Percentiles rank a stretch among this genome's conserved stretches.
Evolutionary conservation across 2,797 vertebrate species (phyloP).

Genomic region (Siniperca obscura): DNA sequence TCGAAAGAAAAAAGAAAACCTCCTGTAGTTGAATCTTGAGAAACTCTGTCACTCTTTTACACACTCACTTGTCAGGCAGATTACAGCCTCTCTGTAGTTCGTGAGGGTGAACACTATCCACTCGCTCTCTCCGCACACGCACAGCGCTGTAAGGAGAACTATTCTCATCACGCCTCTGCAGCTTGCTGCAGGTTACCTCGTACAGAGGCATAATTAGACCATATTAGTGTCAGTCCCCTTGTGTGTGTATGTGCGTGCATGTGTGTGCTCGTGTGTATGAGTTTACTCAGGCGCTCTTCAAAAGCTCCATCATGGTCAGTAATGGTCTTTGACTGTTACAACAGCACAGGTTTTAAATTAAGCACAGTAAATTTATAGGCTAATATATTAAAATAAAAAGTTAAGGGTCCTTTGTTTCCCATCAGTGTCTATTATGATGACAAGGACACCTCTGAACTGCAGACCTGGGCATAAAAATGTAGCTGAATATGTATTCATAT

Average conservation of each 20-base stretch:
- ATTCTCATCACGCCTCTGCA: conserved; percentile 65
- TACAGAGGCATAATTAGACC: conserved; percentile 69
- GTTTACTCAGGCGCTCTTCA: conserved; percentile 45
- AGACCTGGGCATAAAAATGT: conserved; percentile 39
- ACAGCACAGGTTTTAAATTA: conserved; percentile 49
- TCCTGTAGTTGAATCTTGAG: conserved; percentile 33
- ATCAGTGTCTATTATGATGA: conserved; percentile 62
- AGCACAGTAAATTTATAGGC: conserved; percentile 52
- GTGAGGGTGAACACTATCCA: conserved; percentile 33
- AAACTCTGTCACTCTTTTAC: conserved; percentile 26
- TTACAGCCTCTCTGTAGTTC: conserved; percentile 27
- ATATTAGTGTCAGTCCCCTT: conserved; percentile 66
- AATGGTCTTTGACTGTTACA: conserved; percentile 46
- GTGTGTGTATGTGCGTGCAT: conserved; percentile 2
- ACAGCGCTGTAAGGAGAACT: conserved; percentile 9
- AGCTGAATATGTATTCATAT: conserved; percentile 51
- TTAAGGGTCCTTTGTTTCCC: conserved; percentile 63
- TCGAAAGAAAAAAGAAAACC: background rate
- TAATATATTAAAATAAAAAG: conserved; percentile 50
- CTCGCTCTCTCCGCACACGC: background rate
- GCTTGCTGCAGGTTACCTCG: conserved; percentile 64
- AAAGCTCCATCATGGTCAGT: conserved; percentile 34
- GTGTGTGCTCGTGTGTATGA: background rate
- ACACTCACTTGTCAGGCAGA: conserved; percentile 28
- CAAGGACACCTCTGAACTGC: conserved; percentile 54